Base-by-base conservation (phyloP, 2,113 vertebrate genomes). In the Oncorhynchus gorbuscha region DNA sequence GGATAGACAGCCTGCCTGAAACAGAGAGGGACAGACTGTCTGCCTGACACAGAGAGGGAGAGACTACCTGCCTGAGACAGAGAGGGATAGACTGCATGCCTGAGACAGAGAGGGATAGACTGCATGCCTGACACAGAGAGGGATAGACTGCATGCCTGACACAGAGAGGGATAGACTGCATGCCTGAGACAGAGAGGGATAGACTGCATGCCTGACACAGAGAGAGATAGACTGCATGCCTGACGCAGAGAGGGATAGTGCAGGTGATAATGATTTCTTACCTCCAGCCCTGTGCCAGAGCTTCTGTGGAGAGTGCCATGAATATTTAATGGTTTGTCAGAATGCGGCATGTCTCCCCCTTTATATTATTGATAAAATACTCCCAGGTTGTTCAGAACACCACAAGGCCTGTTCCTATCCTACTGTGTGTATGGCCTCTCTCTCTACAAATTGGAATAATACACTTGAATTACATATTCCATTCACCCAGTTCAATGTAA, bases 351-450 rank as follows among this genome's bases (percentile, higher is more conserved):
- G 71, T 73, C 59, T 73, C 77, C 76, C 51, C 70, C 70, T 22
- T 55, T 3, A 49, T 74, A 20, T 74, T 86, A 89, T 89, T 82
- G 85, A 90, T 86, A 76, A 62, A 66, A 59, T 66, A n/a, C 51
- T 69, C 61, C 12, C 49, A 45, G 72, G 18, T 69, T 79, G 69
- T 79, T 45, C 79, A 64, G 65, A 59, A 62, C 64, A 18, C 48
- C 71, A 58, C 59, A 35, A 18, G 51, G 4, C 51, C 30, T 64
- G 59, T 14, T 49, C 70, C 72, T 73, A n/a, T 39, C 24, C 3
- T n/a, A 5, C 65, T 65, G 11, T 51, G 49, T 51, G 51, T 14
- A 55, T 55, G 51, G 14, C 24, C 67, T 74, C 77, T 82, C 59
- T 71, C 76, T 55, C 39, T 35, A 35, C 35, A 35, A 35, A 35